phyloP scores from a whole-genome alignment of 2,797 vertebrate species.

The Hybognathus amarus region DNA sequence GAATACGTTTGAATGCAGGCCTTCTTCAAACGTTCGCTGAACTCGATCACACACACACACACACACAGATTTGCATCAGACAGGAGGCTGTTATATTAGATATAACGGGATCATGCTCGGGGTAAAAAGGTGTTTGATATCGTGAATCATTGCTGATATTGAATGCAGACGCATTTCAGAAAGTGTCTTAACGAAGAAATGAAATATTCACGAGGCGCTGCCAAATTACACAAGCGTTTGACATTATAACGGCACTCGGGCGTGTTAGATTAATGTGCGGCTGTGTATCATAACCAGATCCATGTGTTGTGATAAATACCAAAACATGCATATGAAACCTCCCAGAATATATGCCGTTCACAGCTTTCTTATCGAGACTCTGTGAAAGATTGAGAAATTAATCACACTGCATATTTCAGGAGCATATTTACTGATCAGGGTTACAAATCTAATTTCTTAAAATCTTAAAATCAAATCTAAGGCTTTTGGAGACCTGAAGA shows the following conservation, averaged over 20 bases:
- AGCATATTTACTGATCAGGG: conserved; percentile 9
- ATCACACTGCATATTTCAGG: conserved; percentile 8
- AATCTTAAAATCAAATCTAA: too few relatives aligned
- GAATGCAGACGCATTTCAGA: conserved; percentile 24
- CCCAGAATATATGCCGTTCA: background rate
- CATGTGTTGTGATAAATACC: conserved; percentile 46
- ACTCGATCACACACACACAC: background rate
- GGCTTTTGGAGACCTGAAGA: too few relatives aligned
- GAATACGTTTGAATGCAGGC: too few relatives aligned
- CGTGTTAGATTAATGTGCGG: conserved; percentile 34
- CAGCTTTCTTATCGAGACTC: background rate
- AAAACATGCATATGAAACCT: conserved; percentile 23
- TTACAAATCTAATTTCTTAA: too few relatives aligned
- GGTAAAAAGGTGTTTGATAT: conserved; percentile 35
- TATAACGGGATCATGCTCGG: background rate
- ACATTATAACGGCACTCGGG: background rate
- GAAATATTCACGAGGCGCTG: conserved; percentile 23
- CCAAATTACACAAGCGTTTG: conserved; percentile 43
- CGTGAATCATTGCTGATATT: conserved; percentile 8
- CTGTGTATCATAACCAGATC: conserved; percentile 42
- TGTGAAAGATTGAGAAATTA: background rate
- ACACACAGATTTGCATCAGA: conserved; percentile 24
- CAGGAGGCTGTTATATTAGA: background rate
- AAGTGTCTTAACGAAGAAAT: conserved; percentile 30
- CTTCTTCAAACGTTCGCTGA: too few relatives aligned